These are phyloP conservation scores for Apis mellifera DNA, from an alignment of 1,140 invertebrate species.

Conservation along the genomic window Amel_HAv3.1 CM009942.2:10769001-10769500, in stretches of 20 bases:
- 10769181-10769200: too few species aligned
- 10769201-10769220: neutral
- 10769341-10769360: conserved; percentile 31
- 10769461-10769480: conserved; percentile 27
- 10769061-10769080: too few species aligned
- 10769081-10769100: neutral
- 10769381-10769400: conserved; percentile 9
- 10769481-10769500: conserved; percentile 42
- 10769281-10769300: neutral
- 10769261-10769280: neutral
- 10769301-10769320: conserved; percentile 1
- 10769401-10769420: neutral
- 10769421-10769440: conserved; percentile 17
- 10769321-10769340: conserved; percentile 24
- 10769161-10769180: too few species aligned
- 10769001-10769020: too few species aligned
- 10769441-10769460: conserved; percentile 37
- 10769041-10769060: too few species aligned
- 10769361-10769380: conserved; percentile 32
- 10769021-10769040: too few species aligned
- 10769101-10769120: neutral
- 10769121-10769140: neutral
- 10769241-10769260: conserved; percentile 8
- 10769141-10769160: too few species aligned
- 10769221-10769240: neutral